Conservation (phyloP, 2,797 vertebrate species). For the Diglossa cyanea region DNA sequence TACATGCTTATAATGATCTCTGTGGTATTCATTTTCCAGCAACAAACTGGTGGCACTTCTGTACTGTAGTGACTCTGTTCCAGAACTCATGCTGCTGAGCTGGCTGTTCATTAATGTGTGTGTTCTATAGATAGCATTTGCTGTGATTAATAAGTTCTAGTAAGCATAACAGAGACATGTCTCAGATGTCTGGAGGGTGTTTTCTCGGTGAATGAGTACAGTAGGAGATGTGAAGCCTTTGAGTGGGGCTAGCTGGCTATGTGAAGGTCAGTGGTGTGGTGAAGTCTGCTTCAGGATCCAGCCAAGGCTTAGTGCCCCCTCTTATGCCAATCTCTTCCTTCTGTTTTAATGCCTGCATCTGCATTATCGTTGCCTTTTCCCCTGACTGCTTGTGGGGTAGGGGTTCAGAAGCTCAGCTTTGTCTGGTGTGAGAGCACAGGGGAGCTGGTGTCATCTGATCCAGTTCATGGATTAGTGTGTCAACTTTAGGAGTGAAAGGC, state of each 20-base stretch:
- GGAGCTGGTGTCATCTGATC: not conserved
- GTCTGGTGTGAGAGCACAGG: not conserved
- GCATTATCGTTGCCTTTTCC: not conserved
- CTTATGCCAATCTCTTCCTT: not conserved
- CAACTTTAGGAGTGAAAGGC: not conserved
- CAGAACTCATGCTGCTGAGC: constrained; percentile 25
- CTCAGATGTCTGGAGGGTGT: not conserved
- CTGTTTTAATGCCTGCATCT: not conserved
- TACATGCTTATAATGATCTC: not conserved
- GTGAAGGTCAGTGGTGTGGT: not conserved
- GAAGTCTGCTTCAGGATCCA: not conserved
- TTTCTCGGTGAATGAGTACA: not conserved
- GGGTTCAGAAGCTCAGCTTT: not conserved
- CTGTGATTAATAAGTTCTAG: not conserved
- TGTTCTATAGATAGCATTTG: constrained; percentile 37
- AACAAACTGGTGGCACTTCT: not conserved
- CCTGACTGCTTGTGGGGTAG: not conserved
- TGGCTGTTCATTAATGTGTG: not conserved
- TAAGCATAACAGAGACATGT: not conserved
- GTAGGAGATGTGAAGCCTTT: not conserved
- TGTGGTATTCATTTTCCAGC: not conserved
- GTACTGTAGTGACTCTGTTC: not conserved
- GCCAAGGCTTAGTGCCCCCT: not conserved
- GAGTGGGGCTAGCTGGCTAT: not conserved
- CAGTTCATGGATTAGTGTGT: not conserved